Percentiles rank a stretch among this genome's conserved stretches.
phyloP scores from a whole-genome alignment of 2,113 vertebrate genomes.

The Manacus vitellinus region DNA sequence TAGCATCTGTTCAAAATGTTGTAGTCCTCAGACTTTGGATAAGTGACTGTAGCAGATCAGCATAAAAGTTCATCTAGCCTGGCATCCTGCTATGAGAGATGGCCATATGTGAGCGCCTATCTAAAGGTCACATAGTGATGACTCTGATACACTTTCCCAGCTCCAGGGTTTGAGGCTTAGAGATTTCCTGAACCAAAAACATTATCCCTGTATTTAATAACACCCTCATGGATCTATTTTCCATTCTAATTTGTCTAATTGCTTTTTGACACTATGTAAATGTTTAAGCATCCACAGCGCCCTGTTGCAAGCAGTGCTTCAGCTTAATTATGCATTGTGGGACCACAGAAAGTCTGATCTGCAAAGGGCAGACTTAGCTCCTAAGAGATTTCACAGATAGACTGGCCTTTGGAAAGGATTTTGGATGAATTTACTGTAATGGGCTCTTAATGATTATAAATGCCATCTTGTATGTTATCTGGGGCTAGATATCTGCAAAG shows the following conservation, averaged over 20 bases:
- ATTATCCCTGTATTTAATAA: background rate
- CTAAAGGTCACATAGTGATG: background rate
- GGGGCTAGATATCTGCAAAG: background rate
- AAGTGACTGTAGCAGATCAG: background rate
- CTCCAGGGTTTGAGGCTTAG: background rate
- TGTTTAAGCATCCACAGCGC: background rate
- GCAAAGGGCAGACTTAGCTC: background rate
- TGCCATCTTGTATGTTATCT: background rate
- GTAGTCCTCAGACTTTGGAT: background rate
- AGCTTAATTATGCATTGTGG: background rate
- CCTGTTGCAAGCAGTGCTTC: background rate
- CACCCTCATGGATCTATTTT: background rate
- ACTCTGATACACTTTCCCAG: background rate
- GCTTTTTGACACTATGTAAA: background rate
- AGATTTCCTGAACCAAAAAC: background rate
- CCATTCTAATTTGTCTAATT: constrained; percentile 5
- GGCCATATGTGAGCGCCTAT: background rate
- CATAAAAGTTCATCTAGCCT: background rate
- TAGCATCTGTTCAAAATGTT: background rate
- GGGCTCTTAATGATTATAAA: background rate
- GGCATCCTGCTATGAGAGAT: background rate
- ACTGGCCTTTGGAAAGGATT: constrained; percentile 21
- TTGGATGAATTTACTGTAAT: background rate
- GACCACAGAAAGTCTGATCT: background rate
- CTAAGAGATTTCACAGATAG: background rate